A percentile compares a stretch with the other conserved stretches of the same genome.
phyloP scores from a whole-genome alignment of 2,113 vertebrate species.

The Chitala chitala region DNA sequence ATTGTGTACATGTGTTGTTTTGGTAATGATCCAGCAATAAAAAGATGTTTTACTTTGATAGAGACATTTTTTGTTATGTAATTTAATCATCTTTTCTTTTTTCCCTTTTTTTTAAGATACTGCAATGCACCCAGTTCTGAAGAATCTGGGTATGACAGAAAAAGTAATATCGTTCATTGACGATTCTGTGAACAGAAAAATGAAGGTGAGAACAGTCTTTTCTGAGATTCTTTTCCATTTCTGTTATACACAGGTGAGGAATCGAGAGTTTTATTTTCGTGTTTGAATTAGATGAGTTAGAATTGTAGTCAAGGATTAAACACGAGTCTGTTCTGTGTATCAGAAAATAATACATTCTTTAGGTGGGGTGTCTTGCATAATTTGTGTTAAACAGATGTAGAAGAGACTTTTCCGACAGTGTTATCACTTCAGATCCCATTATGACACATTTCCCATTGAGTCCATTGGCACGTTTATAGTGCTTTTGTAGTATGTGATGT shows the following conservation, averaged over 20 bases:
- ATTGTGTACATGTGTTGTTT: not conserved
- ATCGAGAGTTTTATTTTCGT: not conserved
- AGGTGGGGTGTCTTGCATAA: too few relatives aligned
- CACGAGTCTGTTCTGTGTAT: not conserved
- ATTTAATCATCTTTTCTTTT: conserved; percentile 27
- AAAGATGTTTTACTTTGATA: not conserved
- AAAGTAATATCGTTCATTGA: conserved; percentile 69
- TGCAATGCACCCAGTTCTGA: conserved; percentile 75
- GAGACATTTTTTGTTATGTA: not conserved
- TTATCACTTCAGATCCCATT: too few relatives aligned
- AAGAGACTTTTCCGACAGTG: too few relatives aligned
- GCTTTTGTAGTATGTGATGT: not conserved
- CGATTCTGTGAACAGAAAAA: conserved; percentile 66
- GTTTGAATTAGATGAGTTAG: not conserved
- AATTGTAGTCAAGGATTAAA: conserved; percentile 5
- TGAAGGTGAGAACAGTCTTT: conserved; percentile 62
- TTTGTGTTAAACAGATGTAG: too few relatives aligned
- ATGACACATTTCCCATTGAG: too few relatives aligned
- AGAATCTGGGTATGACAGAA: conserved; percentile 71
- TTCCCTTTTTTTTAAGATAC: conserved; percentile 61
- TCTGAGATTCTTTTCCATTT: not conserved
- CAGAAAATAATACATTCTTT: too few relatives aligned
- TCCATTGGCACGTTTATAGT: too few relatives aligned
- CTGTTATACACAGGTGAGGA: too few relatives aligned
- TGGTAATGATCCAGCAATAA: not conserved